Base-by-base conservation (phyloP, 2,888 invertebrate species). In the Sabellastarte sp. region DNA sequence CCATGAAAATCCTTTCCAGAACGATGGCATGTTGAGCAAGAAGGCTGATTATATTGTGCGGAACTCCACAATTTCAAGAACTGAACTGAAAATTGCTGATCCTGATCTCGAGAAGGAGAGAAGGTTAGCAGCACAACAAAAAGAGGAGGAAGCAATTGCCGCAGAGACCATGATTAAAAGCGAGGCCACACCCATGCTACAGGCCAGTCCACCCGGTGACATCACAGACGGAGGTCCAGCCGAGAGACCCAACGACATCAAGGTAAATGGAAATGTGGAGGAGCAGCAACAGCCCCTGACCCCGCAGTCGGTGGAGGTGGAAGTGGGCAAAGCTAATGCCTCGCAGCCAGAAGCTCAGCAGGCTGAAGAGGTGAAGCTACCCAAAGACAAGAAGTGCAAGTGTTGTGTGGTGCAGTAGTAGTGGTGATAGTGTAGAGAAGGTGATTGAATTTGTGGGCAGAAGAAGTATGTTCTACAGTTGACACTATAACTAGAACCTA, bases 1-100 rank as follows among this genome's bases (percentile, higher is more conserved):
- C 72, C 93, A 95, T 91, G 96, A 97, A 86, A 97, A 96, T 86
- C 96, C 96, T 64, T 97, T 97, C 88, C 90, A 95, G 82, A 95
- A 95, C 32, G 96, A 95, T 79, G 95, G 96, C 67, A 95, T 95
- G 86, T 87, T 97, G 79, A 93, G 93, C 80, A 89, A 91, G 77
- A 93, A 96, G 86, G 95, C 96, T 31, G 96, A 96, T 85, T 94
- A 95, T 86, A 95, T 96, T 77, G 94, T 96, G 69, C 93, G 94
- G 81, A 88, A 77, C 61, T 80, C 81, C 28, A 80, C 77, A 50
- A 80, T 82, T 60, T 77, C 80, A 57, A 71, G 80, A 59, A 79
- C 78, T 71, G 76, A 76, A 67, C 77, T 82, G 63, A 71, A 75
- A 60, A 73, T 81, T 32, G 72, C 73, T 59, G 76, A 79, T 50